Percentiles rank a stretch among this genome's conserved stretches.
Evolutionary conservation across 2,888 invertebrate genomes (phyloP).

Genomic region (Lithophane semibrunnea): DNA sequence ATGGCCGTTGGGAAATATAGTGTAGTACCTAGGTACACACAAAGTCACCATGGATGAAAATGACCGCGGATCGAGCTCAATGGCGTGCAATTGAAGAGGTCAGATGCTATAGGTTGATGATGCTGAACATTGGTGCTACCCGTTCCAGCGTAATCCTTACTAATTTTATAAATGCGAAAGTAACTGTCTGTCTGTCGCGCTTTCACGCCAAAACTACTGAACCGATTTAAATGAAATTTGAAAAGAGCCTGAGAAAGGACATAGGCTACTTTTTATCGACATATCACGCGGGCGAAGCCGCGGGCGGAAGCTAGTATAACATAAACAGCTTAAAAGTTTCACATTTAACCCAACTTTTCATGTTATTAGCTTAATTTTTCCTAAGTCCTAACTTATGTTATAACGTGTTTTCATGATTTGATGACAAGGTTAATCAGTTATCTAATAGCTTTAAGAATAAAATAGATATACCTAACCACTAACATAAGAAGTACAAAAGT

Average conservation of each 20-base stretch:
- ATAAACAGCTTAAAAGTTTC: not conserved
- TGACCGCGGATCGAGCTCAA: not conserved
- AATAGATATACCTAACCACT: not conserved
- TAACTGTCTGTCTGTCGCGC: too few species aligned
- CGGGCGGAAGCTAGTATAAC: too few species aligned
- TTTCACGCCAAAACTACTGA: too few species aligned
- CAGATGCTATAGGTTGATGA: not conserved
- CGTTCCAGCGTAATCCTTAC: too few species aligned
- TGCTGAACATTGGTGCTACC: not conserved
- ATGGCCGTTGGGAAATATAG: not conserved
- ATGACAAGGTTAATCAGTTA: not conserved
- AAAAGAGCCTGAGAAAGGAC: too few species aligned
- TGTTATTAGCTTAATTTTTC: too few species aligned
- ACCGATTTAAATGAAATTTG: too few species aligned
- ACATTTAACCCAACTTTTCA: not conserved
- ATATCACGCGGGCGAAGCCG: too few species aligned
- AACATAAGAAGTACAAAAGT: slow-evolving; percentile 29
- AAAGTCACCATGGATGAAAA: not conserved
- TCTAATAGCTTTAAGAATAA: slow-evolving; percentile 9
- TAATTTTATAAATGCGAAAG: too few species aligned
- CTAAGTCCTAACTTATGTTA: not conserved
- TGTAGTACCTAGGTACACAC: not conserved
- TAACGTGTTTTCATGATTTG: too few species aligned
- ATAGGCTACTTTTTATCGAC: too few species aligned
- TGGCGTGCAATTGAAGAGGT: not conserved